Conservation (phyloP, 2,888 invertebrate genomes). For the Zhuqinia jingwanae region DNA sequence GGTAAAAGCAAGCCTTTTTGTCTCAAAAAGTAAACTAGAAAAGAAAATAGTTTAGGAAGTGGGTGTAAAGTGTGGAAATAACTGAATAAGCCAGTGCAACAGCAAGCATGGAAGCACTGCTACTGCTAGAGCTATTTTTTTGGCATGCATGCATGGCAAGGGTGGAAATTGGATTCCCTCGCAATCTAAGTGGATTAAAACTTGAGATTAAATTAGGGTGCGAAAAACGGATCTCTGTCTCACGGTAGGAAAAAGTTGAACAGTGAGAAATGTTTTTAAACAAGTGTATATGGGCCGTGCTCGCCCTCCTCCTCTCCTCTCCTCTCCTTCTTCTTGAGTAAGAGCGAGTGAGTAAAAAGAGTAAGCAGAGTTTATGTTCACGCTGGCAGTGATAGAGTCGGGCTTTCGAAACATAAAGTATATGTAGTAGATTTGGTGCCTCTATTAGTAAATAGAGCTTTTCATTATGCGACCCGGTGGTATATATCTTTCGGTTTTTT, state of each 20-base stretch:
- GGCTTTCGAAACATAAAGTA: neutral
- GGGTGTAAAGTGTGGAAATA: constrained; percentile 17
- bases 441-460: too few relatives aligned
- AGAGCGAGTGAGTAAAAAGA: too few relatives aligned
- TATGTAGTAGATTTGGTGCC: too few relatives aligned
- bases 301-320: neutral
- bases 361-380: neutral
- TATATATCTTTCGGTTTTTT: too few relatives aligned
- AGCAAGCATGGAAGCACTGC: too few relatives aligned
- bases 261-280: neutral
- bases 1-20: neutral
- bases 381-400: too few relatives aligned
- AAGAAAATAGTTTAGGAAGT: constrained; percentile 1
- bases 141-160: constrained; percentile 1
- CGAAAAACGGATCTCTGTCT: constrained; percentile 59
- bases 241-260: constrained; percentile 16
- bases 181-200: constrained; percentile 69
- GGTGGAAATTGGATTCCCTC: constrained; percentile 65
- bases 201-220: constrained; percentile 67
- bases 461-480: too few relatives aligned
- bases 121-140: neutral
- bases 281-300: too few relatives aligned
- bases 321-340: too few relatives aligned
- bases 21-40: neutral
- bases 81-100: constrained; percentile 30